Conservation (phyloP, 2,888 invertebrate genomes). For the Ectemnius lituratus region DNA sequence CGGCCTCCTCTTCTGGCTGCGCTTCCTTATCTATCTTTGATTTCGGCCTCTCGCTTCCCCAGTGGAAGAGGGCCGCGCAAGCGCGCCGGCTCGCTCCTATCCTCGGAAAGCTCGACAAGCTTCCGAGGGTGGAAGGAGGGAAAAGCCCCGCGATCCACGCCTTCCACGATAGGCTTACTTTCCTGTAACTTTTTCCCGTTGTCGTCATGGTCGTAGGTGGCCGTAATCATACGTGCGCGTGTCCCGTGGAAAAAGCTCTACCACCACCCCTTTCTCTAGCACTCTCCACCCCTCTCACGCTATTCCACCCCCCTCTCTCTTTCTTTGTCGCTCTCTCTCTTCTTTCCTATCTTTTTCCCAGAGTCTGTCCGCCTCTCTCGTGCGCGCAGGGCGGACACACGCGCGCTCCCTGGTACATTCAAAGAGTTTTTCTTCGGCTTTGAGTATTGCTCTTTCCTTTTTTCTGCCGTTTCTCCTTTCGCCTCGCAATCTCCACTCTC, state of each 20-base stretch:
- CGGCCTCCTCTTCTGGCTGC: conserved; percentile 20
- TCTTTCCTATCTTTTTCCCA: background rate
- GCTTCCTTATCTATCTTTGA: conserved; percentile 4
- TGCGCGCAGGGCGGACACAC: conserved; percentile 50
- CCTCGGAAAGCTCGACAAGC: conserved; percentile 43
- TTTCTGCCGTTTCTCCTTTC: conserved; percentile 32
- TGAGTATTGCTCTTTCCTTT: conserved; percentile 55
- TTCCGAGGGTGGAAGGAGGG: conserved; percentile 47
- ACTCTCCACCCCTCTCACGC: background rate
- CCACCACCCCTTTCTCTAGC: conserved; percentile 22
- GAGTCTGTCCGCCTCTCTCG: background rate
- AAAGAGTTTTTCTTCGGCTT: conserved; percentile 51
- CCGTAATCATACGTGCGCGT: conserved; percentile 50
- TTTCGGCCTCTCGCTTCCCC: conserved; percentile 39
- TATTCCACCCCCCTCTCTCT: background rate
- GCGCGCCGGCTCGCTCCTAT: conserved; percentile 51
- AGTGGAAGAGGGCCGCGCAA: conserved; percentile 49
- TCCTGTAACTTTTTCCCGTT: conserved; percentile 58
- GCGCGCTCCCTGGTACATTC: conserved; percentile 15
- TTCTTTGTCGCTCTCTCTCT: background rate
- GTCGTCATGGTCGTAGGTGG: conserved; percentile 37
- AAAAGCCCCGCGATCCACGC: conserved; percentile 71
- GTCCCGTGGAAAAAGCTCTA: conserved; percentile 51
- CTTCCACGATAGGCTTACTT: conserved; percentile 71
- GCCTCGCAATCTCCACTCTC: conserved; percentile 25